Base-by-base conservation (phyloP, 2,888 invertebrate genomes). In the Eupelmus urozonus region DNA sequence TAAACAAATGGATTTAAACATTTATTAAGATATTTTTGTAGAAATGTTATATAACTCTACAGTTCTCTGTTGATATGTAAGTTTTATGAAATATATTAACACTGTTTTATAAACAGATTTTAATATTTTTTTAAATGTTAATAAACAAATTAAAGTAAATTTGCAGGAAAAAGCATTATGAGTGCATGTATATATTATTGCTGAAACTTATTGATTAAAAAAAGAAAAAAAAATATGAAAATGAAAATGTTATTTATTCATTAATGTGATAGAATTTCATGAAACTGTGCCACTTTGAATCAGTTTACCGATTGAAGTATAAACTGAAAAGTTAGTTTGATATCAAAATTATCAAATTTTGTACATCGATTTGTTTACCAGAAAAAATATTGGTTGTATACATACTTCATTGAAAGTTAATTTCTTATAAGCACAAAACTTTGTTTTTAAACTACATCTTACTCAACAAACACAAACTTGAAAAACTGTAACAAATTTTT, bases 371-470 rank as follows among this genome's bases (percentile, higher is more conserved):
- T 72, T 66, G 27, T 42, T 62, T 34, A 23, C 29, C 62, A 49
- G 53, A n/a, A 72, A 76, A 66, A 69, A 67, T 67, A 67, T 66
- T 72, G 49, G 45, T 59, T 51, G 27, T 51, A 78, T 78, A 78
- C 78, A 78, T 78, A 78, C 78, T 69, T 69, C 40, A 67, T 62
- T 16, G n/a, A 51, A 69, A 63, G 62, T 57, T 40, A 70, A 55
- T 63, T 74, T 59, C 25, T 65, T 45, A 2, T 27, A 5, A 63
- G 51, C 60, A 71, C 66, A 60, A 76, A 66, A 74, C 55, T 20
- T 40, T 71, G 29, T 69, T 9, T 67, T 16, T 25, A 25, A 53
- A 40, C 20, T 40, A 40, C 18, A n/a, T 16, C 11, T 67, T 76
- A 60, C 67, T 66, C 16, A 69, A 59, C 20, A 7, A 59, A 57